Evolutionary conservation across 2,797 vertebrate species (phyloP).

Genomic region (Sebastes kiyomatsui): DNA sequence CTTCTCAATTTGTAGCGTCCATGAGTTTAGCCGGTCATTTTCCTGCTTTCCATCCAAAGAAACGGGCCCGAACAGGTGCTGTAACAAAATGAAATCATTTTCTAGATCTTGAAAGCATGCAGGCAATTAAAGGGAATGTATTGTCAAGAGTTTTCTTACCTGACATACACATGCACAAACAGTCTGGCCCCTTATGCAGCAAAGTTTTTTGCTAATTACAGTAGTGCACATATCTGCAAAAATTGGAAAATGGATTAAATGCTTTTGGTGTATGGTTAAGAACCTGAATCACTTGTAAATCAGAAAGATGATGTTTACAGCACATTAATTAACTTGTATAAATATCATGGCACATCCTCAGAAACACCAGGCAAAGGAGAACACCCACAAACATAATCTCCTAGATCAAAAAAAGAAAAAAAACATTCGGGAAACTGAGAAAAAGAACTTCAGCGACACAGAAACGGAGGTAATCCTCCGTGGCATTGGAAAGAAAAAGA

Average conservation of each 20-base stretch:
- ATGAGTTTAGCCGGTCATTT: constrained; percentile 57
- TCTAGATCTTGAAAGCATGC: constrained; percentile 36
- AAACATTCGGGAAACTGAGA: not conserved
- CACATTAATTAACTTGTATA: constrained; percentile 29
- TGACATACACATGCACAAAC: constrained; percentile 4
- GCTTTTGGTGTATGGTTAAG: not conserved
- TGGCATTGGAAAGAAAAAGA: not conserved
- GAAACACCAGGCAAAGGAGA: not conserved
- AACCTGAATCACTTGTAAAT: constrained; percentile 10
- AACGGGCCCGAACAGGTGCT: constrained; percentile 32
- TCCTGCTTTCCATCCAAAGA: constrained; percentile 19
- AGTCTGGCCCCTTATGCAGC: not conserved
- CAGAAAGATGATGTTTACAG: constrained; percentile 8
- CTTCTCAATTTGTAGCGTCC: constrained; percentile 42
- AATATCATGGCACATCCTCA: not conserved
- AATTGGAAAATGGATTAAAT: not conserved
- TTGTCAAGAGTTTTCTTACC: not conserved
- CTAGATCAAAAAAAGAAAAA: constrained; percentile 48
- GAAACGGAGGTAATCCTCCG: not conserved
- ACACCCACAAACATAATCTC: constrained; percentile 19
- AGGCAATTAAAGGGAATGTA: constrained; percentile 27
- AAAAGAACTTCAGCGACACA: not conserved
- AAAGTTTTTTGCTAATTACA: not conserved
- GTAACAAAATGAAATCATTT: constrained; percentile 27
- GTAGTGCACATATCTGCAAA: not conserved